Base-by-base conservation (phyloP, 2,797 vertebrate genomes). In the Micrastur ruficollis region DNA sequence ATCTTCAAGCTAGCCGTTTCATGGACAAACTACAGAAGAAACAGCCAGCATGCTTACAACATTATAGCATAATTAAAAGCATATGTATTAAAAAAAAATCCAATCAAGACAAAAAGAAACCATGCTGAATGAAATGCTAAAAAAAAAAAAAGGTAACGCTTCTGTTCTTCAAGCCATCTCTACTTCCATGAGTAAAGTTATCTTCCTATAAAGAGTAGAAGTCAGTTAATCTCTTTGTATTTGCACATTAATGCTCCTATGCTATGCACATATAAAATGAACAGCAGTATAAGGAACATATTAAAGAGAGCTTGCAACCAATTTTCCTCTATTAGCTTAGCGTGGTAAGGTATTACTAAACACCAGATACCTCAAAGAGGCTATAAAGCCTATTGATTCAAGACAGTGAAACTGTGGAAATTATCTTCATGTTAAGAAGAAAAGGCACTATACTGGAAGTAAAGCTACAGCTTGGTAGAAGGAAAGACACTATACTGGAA, bases 11-110 rank as follows among this genome's bases (percentile, higher is more conserved):
- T 94, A 84, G 76, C 75, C 88, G 75, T 61, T 74, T 70, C 62
- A 74, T 18, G 31, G 36, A 93, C 55, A 91, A 91, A 23, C 50
- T 86, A 96, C 25, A 78, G 42, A 90, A 95, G n/a, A 81, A 95
- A 66, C 80, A 86, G 85, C 55, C 66, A 75, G 89, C 26, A 21
- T 4, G 5, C n/a, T 8, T 61, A 72, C 29, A 82, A 26, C 47
- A 81, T 53, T 27, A 65, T 2, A 81, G 79, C 4, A 65, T 46
- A 3, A n/a, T 52, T 72, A 59, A 67, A 93, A 74, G 2, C 25
- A 6, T 7, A 53, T 2, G 7, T 46, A 71, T 58, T 61, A n/a
- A 67, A 49, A 62, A 25, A 73, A 83, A 56, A 17, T 3, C 4
- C 21, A 34, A 65, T 26, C 40, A 50, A 86, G 72, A 72, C 12